Conservation (phyloP, 2,113 vertebrate species). For the Sinocyclocheilus rhinocerous region DNA sequence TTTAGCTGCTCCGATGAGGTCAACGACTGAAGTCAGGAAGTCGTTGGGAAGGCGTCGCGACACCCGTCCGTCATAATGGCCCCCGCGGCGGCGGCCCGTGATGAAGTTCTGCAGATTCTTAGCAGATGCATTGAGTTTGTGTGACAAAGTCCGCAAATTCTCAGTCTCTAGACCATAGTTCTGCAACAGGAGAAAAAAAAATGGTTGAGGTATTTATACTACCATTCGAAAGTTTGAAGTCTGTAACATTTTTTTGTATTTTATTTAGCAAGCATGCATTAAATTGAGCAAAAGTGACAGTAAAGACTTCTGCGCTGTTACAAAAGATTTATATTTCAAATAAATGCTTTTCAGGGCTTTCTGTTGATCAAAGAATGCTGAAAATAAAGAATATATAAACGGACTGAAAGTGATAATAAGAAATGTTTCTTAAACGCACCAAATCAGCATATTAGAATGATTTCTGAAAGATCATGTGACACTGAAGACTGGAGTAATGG, state of each 20-base stretch:
- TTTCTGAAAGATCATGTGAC: background rate
- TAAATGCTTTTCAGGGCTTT: background rate
- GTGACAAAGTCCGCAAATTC: conserved; percentile 81
- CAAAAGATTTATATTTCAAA: background rate
- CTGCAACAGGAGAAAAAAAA: conserved; percentile 68
- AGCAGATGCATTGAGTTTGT: conserved; percentile 81
- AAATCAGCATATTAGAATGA: background rate
- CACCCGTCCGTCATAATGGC: conserved; percentile 78
- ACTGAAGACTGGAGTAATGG: background rate
- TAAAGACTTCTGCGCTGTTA: background rate
- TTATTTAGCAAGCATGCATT: background rate
- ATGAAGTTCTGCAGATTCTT: conserved; percentile 85
- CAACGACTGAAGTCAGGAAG: conserved; percentile 81
- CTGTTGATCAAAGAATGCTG: background rate
- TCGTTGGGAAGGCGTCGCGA: conserved; percentile 79
- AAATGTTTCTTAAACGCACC: background rate
- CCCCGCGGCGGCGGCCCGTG: conserved; percentile 78
- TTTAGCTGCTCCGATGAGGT: conserved; percentile 83
- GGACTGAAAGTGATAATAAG: background rate
- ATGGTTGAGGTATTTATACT: background rate
- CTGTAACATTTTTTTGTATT: background rate
- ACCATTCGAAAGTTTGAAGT: background rate
- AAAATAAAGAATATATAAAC: background rate
- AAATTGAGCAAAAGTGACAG: background rate
- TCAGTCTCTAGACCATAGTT: conserved; percentile 82